Evolutionary conservation across 2,888 invertebrate species (phyloP).

Genomic region (Graphium colonna): DNA sequence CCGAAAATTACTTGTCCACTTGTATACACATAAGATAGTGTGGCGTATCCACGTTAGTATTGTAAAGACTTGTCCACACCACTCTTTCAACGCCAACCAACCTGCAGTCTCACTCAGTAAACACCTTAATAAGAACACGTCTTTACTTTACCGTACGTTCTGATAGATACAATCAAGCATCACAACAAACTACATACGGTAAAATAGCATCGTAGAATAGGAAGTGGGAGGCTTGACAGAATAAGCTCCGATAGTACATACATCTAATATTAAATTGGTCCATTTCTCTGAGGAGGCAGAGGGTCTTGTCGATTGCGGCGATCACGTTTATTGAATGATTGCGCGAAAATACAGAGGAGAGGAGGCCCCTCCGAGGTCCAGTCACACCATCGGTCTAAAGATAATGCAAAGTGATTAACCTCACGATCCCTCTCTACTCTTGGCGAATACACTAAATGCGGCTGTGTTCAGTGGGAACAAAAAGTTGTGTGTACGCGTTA

Average conservation of each 20-base stretch:
- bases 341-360: conserved; percentile 71
- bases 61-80: no score
- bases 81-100: no score
- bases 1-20: no score
- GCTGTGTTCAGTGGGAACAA: background rate
- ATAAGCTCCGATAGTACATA: conserved; percentile 9
- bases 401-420: conserved; percentile 60
- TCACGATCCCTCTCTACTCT: conserved; percentile 43
- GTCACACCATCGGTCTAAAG: conserved; percentile 51
- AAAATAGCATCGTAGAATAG: no score
- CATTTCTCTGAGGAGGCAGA: conserved; percentile 69
- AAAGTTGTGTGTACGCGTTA: background rate
- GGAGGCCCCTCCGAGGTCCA: conserved; percentile 53
- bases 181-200: no score
- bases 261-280: conserved; percentile 14
- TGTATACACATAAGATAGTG: no score
- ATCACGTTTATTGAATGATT: conserved; percentile 78
- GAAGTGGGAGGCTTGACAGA: background rate
- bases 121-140: no score
- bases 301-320: conserved; percentile 74
- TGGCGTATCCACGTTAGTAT: no score
- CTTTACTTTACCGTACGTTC: no score
- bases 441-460: no score
- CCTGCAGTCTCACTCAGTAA: no score
- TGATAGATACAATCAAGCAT: no score